Evolutionary conservation across 2,113 vertebrate genomes (phyloP).

Genomic region (Sigmodon hispidus): DNA sequence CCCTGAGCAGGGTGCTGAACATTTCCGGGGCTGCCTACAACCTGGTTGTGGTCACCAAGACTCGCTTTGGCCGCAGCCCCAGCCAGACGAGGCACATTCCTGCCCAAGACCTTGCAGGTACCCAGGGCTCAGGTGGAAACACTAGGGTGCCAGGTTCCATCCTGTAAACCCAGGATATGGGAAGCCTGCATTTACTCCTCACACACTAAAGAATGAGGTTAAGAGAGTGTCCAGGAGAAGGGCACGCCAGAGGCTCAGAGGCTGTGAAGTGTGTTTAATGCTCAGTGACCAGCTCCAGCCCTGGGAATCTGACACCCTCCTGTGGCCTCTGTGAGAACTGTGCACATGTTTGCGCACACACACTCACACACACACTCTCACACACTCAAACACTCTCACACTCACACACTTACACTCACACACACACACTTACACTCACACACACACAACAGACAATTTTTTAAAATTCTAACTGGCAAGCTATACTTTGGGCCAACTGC

Average conservation of each 20-base stretch:
- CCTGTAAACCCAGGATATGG: not conserved
- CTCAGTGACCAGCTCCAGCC: not conserved
- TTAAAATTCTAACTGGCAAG: not conserved
- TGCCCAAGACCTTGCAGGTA: constrained; percentile 66
- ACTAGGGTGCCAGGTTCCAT: not conserved
- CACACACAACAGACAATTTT: not conserved
- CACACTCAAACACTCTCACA: too few relatives aligned
- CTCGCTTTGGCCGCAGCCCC: fast-evolving
- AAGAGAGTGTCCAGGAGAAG: not conserved
- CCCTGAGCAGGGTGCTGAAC: not conserved
- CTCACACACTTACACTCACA: too few relatives aligned
- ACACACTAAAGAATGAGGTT: not conserved
- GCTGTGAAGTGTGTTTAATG: not conserved
- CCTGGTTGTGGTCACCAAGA: not conserved
- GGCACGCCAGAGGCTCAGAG: too few relatives aligned
- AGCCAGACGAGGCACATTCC: not conserved
- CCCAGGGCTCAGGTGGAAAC: fast-evolving
- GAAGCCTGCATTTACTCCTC: too few relatives aligned
- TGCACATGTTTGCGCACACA: too few relatives aligned
- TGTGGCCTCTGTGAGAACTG: not conserved
- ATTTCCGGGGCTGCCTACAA: constrained; percentile 77
- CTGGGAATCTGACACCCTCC: not conserved
- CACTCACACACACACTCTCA: too few relatives aligned
- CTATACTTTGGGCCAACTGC: not conserved
- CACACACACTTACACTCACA: too few relatives aligned